Percentiles rank a stretch among this genome's conserved stretches.
phyloP scores from a whole-genome alignment of 2,797 vertebrate species.

The Nasua narica region DNA sequence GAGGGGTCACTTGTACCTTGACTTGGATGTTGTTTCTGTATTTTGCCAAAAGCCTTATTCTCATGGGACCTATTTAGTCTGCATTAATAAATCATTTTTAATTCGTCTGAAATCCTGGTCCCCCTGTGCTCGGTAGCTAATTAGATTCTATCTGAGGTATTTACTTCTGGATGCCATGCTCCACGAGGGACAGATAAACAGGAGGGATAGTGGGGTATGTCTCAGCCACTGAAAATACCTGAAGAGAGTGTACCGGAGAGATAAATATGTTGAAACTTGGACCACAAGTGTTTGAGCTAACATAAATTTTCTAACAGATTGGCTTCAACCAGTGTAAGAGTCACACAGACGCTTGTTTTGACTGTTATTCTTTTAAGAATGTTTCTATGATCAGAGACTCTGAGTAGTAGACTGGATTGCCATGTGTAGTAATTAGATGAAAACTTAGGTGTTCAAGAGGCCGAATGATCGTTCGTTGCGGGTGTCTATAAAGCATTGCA shows the following conservation, averaged over 20 bases:
- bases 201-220: neutral
- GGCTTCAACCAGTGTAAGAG: neutral
- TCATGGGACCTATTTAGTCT: neutral
- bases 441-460: neutral
- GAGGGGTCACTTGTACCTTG: neutral
- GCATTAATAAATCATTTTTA: neutral
- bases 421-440: neutral
- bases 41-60: neutral
- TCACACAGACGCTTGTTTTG: neutral
- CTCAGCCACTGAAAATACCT: neutral
- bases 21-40: neutral
- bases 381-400: neutral
- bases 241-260: neutral
- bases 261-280: neutral
- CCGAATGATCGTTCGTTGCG: neutral
- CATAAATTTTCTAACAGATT: neutral
- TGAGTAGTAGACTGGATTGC: neutral
- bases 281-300: neutral
- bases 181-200: neutral
- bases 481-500: neutral
- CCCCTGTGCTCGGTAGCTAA: neutral
- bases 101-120: neutral
- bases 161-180: neutral
- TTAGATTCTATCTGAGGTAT: neutral
- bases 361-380: neutral